Evolutionary conservation across 30 jellyfish, hydroid and myxozoan species (phyloP).

Genomic region (Hydra vulgaris): DNA sequence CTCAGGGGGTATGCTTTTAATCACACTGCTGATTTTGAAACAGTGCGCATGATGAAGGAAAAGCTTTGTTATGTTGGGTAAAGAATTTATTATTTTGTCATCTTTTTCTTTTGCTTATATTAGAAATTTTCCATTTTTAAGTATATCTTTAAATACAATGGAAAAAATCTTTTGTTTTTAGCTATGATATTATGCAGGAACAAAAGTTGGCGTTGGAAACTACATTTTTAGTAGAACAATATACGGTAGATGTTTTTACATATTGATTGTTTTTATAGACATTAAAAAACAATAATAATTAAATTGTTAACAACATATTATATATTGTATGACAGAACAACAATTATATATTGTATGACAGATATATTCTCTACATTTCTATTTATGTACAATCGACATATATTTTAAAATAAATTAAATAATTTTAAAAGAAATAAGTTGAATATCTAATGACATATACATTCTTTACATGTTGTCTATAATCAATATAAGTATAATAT

Average conservation of each 20-base stretch:
- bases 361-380: too few relatives aligned
- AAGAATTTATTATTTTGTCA: neutral
- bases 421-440: too few relatives aligned
- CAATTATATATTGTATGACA: too few relatives aligned
- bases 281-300: too few relatives aligned
- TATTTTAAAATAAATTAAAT: too few relatives aligned
- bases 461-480: too few relatives aligned
- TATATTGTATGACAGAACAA: too few relatives aligned
- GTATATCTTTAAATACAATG: neutral
- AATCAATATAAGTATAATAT: too few relatives aligned
- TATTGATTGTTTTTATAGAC: too few relatives aligned
- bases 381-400: too few relatives aligned
- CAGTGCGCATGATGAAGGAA: slow-evolving; percentile 99
- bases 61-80: slow-evolving; percentile 99
- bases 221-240: slow-evolving; percentile 90
- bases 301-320: too few relatives aligned
- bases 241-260: slow-evolving; percentile 93
- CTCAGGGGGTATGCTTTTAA: slow-evolving; percentile 98
- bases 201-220: slow-evolving; percentile 97
- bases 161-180: slow-evolving; percentile 9
- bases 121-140: neutral
- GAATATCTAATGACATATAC: too few relatives aligned
- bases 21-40: slow-evolving; percentile 98
- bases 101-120: neutral
- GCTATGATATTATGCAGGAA: slow-evolving; percentile 93